Percentiles rank a stretch among this genome's conserved stretches.
phyloP scores from a whole-genome alignment of 2,888 invertebrate genomes.

The Nematopogon swammerdamellus region DNA sequence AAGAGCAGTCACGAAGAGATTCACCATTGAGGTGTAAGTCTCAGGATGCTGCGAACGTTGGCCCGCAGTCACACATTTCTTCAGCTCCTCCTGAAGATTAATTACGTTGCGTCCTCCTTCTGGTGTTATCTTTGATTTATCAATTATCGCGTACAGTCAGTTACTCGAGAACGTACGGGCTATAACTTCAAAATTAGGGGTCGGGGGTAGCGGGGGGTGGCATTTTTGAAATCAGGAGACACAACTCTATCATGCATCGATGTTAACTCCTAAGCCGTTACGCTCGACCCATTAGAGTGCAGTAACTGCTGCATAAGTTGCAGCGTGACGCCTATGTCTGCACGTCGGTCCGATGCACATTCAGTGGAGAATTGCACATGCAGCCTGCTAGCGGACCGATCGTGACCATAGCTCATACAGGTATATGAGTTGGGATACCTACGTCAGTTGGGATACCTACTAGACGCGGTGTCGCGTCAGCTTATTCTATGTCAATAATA shows the following conservation, averaged over 20 bases:
- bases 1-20: too few relatives aligned
- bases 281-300: constrained; percentile 4
- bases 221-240: constrained; percentile 4
- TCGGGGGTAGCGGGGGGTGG: constrained; percentile 5
- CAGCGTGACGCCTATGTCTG: constrained; percentile 4
- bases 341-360: constrained; percentile 4
- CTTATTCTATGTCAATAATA: constrained; percentile 2
- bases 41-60: too few relatives aligned
- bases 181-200: constrained; percentile 4
- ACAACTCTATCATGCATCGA: constrained; percentile 3
- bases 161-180: constrained; percentile 2
- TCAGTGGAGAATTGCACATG: background rate
- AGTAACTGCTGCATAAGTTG: constrained; percentile 4
- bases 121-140: too few relatives aligned
- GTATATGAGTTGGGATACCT: too few relatives aligned
- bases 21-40: too few relatives aligned
- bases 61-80: too few relatives aligned
- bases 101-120: too few relatives aligned
- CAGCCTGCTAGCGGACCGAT: constrained; percentile 3
- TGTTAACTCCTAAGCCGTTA: constrained; percentile 2
- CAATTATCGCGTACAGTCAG: too few relatives aligned
- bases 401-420: constrained; percentile 2
- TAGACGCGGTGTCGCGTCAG: constrained; percentile 1
- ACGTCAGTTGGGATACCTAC: constrained; percentile 4
- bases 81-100: too few relatives aligned